Evolutionary conservation across 2,888 invertebrate species (phyloP), one percentile per base, ranked within the genome.

Genomic region (Cephalotes varians): DNA sequence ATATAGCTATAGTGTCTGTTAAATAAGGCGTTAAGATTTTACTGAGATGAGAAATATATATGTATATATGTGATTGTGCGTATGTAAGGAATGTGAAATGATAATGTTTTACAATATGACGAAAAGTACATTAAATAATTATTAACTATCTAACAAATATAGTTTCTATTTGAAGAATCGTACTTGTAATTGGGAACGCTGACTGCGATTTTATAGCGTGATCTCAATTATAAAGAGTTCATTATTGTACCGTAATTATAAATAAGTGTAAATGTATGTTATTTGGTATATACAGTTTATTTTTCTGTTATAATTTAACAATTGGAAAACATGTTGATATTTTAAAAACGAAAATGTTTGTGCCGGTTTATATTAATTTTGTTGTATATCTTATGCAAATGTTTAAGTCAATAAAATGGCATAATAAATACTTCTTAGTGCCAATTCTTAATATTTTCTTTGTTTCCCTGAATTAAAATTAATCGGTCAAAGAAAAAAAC

Each of bases 371-470:
- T 54, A n/a, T 74, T 54, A 54, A 64, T 44, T 44, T 65, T 65
- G 31, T 73, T 82, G 18, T 69, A 79, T 54, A 65, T 64, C 25
- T 67, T 60, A 54, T 83, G 74, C 60, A 31, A 74, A 80, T 60
- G 77, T 67, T 73, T 64, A 72, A 74, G 62, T 71, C 79, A 82
- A 83, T 44, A 64, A 62, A 86, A 80, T 58, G 85, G 85, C 85
- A 83, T 77, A 90, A 90, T 90, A 89, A 90, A 90, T 83, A 85
- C 81, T 56, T 71, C 80, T 79, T 84, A 37, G 69, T 84, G 82
- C 72, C 79, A 82, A 79, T 72, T 56, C 31, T 54, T 81, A 54
- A n/a, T n/a, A n/a, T n/a, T n/a, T 80, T 54, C 6, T 76, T 28
- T 31, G 1, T 25, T 31, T 74, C 12, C 21, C 2, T 49, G 10